Percentiles rank a stretch among this genome's conserved stretches.
phyloP scores from a whole-genome alignment of 1,140 invertebrate genomes.

The Eupristina koningsbergeri region DNA sequence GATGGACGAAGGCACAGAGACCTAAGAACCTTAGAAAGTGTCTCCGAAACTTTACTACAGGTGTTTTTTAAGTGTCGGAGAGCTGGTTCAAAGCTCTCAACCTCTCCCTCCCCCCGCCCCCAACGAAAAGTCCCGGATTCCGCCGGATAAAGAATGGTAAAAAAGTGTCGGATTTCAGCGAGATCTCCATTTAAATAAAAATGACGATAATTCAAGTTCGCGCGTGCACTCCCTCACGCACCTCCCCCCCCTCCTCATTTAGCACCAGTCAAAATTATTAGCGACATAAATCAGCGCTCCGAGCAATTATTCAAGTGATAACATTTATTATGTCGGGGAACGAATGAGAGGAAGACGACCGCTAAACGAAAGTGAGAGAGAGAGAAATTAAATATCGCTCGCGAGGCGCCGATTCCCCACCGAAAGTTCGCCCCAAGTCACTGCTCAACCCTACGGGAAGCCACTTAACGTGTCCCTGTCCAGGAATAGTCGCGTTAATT shows the following conservation, averaged over 20 bases:
- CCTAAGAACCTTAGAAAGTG: conserved; percentile 22
- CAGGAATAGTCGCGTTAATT: conserved; percentile 47
- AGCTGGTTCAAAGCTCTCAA: too few relatives aligned
- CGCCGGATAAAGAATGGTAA: conserved; percentile 30
- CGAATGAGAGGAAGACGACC: conserved; percentile 48
- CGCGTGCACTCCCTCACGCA: conserved; percentile 18
- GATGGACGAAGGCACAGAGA: background rate
- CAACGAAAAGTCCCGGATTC: conserved; percentile 38
- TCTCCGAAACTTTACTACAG: conserved; percentile 13
- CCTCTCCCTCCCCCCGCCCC: too few relatives aligned
- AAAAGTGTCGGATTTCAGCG: conserved; percentile 41
- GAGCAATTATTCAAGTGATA: conserved; percentile 47
- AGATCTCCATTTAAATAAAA: conserved; percentile 47
- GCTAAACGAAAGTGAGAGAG: conserved; percentile 45
- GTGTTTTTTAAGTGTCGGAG: conserved; percentile 30
- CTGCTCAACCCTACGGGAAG: conserved; percentile 45
- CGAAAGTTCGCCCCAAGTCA: background rate
- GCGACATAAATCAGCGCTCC: conserved; percentile 38
- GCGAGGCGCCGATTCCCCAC: conserved; percentile 29
- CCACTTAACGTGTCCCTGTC: conserved; percentile 46
- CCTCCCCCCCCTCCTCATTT: conserved; percentile 2
- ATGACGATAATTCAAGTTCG: conserved; percentile 44
- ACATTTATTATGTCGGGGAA: conserved; percentile 48
- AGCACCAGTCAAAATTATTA: conserved; percentile 42
- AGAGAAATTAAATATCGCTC: conserved; percentile 37